Percentiles rank a stretch among this genome's conserved stretches.
phyloP scores from a whole-genome alignment of 2,113 vertebrate species.

The Murina feae region DNA sequence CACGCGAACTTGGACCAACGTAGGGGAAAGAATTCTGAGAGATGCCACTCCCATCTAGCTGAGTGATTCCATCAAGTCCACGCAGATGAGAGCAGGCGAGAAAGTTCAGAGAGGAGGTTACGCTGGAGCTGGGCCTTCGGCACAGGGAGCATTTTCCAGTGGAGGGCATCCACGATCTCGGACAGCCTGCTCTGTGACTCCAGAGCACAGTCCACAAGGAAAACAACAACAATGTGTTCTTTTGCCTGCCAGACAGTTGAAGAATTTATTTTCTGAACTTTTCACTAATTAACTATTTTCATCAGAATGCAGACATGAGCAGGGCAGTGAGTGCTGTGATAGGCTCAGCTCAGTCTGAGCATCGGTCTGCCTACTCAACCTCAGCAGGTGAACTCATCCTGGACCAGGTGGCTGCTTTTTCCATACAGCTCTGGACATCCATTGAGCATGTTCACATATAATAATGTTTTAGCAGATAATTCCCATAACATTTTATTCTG shows the following conservation, averaged over 20 bases:
- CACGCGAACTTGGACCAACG: neutral
- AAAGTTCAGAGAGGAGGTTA: neutral
- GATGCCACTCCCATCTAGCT: neutral
- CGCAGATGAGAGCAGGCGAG: neutral
- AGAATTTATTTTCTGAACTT: slow-evolving; percentile 4
- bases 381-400: neutral
- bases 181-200: neutral
- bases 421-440: neutral
- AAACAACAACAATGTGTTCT: neutral
- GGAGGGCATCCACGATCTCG: neutral
- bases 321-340: neutral
- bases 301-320: slow-evolving; percentile 8
- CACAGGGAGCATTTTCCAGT: neutral
- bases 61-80: neutral
- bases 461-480: neutral
- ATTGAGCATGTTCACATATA: neutral
- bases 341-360: neutral
- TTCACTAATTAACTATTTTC: neutral
- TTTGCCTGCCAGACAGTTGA: neutral
- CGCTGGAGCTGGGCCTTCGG: neutral
- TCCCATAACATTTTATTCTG: neutral
- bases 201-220: neutral
- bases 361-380: neutral
- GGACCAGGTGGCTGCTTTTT: neutral
- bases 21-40: neutral